Evolutionary conservation across 2,797 vertebrate species (phyloP), one percentile per base, ranked within the genome.

Genomic region (Orientallactaga sibirica): DNA sequence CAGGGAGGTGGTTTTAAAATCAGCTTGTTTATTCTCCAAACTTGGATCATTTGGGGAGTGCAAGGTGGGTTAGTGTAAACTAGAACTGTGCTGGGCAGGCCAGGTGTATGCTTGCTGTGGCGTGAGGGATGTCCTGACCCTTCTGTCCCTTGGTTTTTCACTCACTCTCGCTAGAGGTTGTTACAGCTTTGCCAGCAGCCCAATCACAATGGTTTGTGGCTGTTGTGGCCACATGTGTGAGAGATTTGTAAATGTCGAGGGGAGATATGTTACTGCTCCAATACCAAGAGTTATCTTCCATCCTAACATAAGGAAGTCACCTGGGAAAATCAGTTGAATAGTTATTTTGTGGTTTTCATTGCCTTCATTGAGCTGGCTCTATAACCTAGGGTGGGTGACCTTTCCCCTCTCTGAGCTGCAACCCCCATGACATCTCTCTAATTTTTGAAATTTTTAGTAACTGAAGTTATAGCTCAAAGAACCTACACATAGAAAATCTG

Each of bases 211-310:
- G 24, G 41, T 84, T 24, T 75, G 12, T 41, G 71, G 6, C 25
- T 8, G 33, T 78, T n/a, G 48, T 27, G 55, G 27, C 16, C 5
- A 16, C 20, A 74, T 78, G 66, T 67, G 14, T 48, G 58, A 62
- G 33, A 81, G 6, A 58, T 66, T 70, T 70, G 74, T 87, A 61
- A 73, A 55, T 55, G 18, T 62, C 48, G 18, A 91, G 18, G 25
- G 61, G 29, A 3, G 90, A 68, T 81, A 41, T 91, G 55, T 84
- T 88, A 25, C 18, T 85, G 5, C 15, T 78, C 7, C 20, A 8
- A 70, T 89, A n/a, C 22, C 52, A 61, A 73, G 48, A 55, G 55
- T 85, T 80, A n/a, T 79, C 77, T 78, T 89, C 76, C 64, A 76
- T 43, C 37, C n/a, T 58, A 18, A 81, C 19, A 2, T 4, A 6